Evolutionary conservation across 23 tunicate species (phyloP), one percentile per base, ranked within the genome.

Genomic region (Styela clava): DNA sequence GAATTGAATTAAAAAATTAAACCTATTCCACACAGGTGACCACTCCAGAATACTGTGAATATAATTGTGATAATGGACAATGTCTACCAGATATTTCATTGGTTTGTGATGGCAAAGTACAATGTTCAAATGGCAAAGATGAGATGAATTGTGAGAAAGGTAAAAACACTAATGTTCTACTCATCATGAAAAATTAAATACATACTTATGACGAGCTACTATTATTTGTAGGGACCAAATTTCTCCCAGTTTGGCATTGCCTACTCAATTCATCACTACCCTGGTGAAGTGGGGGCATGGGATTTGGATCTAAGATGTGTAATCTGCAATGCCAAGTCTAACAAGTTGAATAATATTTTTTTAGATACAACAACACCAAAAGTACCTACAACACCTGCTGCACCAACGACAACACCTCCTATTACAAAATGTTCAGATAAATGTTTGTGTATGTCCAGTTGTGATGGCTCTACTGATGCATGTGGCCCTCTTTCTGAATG

Each of bases 111-210:
- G 95, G 95, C 56, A 69, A 74, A 69, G 89, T 89, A 1, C 89
- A 89, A 25, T 89, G 95, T 62, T 68, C 81, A 30, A 89, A 81
- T 56, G 95, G 95, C 26, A 79, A 84, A n/a, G 95, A 89, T 74
- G 95, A 89, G 76, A 74, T 81, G 19, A 86, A 74, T 1, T 89
- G 95, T 52, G 34, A 28, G 28, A 28, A 36, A 25, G 84, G 92
- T 88, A 5, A 44, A 12, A n/a, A n/a, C n/a, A n/a, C n/a, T n/a
- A n/a, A n/a, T n/a, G n/a, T n/a, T n/a, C n/a, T n/a, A n/a, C n/a
- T n/a, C n/a, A n/a, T n/a, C n/a, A n/a, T n/a, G n/a, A n/a, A n/a
- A n/a, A n/a, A n/a, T n/a, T n/a, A n/a, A n/a, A n/a, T n/a, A n/a
- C n/a, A n/a, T n/a, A n/a, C n/a, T n/a, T n/a, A n/a, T n/a, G n/a